These are phyloP conservation scores for Silurus asotus DNA, from an alignment of 2,113 vertebrate species.

Conservation along the genomic window DNA sequence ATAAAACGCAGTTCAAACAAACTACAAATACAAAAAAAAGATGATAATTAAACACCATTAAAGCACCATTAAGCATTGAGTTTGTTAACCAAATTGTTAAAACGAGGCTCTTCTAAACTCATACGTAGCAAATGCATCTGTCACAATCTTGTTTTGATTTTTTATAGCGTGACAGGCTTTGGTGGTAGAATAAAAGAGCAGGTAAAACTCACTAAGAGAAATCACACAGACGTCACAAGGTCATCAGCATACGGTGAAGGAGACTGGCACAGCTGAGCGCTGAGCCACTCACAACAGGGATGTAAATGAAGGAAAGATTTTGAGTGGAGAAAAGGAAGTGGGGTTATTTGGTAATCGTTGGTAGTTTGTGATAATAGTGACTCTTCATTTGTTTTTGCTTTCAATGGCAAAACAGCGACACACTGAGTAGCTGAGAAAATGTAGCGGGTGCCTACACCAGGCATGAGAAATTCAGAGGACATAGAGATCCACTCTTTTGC, in stretches of 20 bases:
- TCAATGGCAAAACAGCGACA: neutral
- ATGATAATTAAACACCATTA: neutral
- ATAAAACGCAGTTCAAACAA: neutral
- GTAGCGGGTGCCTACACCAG: constrained; percentile 4
- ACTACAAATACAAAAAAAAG: neutral
- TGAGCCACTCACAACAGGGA: constrained; percentile 21
- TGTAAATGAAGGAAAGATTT: constrained; percentile 11
- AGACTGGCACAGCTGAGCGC: constrained; percentile 26
- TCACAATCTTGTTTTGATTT: neutral
- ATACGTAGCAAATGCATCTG: neutral
- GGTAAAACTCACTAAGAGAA: constrained; percentile 1
- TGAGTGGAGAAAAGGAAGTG: neutral
- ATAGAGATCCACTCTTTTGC: neutral
- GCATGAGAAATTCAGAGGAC: neutral
- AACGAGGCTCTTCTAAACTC: constrained; percentile 29
- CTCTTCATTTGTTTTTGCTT: neutral
- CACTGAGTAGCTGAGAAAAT: constrained; percentile 1
- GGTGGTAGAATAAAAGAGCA: neutral
- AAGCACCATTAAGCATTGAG: neutral
- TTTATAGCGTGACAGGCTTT: neutral
- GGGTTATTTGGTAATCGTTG: neutral
- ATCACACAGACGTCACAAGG: constrained; percentile 51
- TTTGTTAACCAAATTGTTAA: constrained; percentile 15
- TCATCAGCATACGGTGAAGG: constrained; percentile 47
- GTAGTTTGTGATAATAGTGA: neutral